Conservation (phyloP, 2,888 invertebrate genomes). For the Deroplatys truncata region DNA sequence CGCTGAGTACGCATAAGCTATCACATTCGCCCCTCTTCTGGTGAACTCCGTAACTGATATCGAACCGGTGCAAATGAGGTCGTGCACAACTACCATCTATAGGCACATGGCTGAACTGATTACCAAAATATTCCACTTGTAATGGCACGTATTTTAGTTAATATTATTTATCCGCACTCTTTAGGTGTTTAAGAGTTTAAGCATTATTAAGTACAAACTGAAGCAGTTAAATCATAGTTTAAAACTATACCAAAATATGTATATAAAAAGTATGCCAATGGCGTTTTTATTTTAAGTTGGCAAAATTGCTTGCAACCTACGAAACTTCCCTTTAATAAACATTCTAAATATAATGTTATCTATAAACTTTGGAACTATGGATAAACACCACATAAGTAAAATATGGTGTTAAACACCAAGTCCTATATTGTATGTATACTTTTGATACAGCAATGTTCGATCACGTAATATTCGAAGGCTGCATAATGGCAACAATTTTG, state of each 20-base stretch:
- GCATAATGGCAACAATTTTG: background rate
- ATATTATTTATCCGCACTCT: background rate
- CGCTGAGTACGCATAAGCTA: background rate
- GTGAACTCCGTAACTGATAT: background rate
- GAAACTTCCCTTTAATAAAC: background rate
- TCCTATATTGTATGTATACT: background rate
- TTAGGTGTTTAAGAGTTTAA: background rate
- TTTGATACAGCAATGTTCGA: background rate
- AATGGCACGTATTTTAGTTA: background rate
- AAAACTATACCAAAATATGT: background rate
- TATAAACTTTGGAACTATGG: background rate
- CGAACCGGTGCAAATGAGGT: background rate
- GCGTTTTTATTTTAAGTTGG: background rate
- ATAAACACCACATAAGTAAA: background rate
- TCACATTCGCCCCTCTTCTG: background rate
- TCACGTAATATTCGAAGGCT: background rate
- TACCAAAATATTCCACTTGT: background rate
- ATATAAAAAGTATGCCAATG: background rate
- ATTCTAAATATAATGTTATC: background rate
- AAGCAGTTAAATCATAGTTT: background rate
- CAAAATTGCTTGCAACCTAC: background rate
- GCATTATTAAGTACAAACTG: too few species aligned
- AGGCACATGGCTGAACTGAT: background rate
- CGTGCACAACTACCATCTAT: background rate
- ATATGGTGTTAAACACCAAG: background rate